phyloP scores from a whole-genome alignment of 1,140 invertebrate species.

The Daktulosphaira vitifoliae region DNA sequence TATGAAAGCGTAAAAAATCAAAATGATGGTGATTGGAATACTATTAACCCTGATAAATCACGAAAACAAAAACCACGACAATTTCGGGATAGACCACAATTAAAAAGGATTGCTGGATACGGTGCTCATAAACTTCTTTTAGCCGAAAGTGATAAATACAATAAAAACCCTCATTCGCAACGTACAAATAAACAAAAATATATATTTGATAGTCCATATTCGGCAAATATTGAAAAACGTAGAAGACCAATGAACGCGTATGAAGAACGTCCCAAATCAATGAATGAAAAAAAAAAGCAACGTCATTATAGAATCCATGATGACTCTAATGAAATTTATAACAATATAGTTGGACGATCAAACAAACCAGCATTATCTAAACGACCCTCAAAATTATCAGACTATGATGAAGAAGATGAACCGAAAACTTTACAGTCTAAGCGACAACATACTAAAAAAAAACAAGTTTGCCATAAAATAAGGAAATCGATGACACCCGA shows the following conservation, averaged over 20 bases:
- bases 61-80: background rate
- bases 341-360: too few relatives aligned
- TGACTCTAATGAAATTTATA: background rate
- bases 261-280: too few relatives aligned
- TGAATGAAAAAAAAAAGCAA: too few relatives aligned
- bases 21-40: background rate
- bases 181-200: background rate
- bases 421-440: conserved; percentile 12
- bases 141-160: background rate
- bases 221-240: background rate
- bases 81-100: background rate
- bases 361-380: too few relatives aligned
- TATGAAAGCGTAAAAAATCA: background rate
- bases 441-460: conserved; percentile 17
- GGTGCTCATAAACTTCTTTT: background rate
- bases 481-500: conserved; percentile 22
- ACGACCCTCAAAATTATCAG: background rate
- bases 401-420: conserved; percentile 9
- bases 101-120: background rate
- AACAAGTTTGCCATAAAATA: conserved; percentile 14
- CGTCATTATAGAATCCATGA: background rate
- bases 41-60: background rate
- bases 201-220: background rate
- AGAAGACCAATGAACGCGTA: too few relatives aligned
- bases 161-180: background rate